Conservation (phyloP, 2,888 invertebrate species). For the Drosophila monieri region DNA sequence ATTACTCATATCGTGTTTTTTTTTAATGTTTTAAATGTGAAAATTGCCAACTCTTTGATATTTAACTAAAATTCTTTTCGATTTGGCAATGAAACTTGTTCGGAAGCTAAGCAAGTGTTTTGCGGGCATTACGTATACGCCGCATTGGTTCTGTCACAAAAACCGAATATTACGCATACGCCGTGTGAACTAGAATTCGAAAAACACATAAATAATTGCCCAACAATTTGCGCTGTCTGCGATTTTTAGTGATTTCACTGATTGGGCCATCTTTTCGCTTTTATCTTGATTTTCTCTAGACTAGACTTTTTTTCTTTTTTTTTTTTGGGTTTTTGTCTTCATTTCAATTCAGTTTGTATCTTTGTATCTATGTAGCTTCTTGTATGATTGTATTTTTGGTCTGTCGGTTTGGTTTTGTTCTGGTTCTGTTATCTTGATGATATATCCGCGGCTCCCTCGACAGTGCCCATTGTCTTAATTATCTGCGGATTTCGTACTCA, state of each 20-base stretch:
- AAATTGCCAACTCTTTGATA: conserved; percentile 32
- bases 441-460: conserved; percentile 29
- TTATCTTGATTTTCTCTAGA: conserved; percentile 6
- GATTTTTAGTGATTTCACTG: conserved; percentile 59
- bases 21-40: conserved; percentile 10
- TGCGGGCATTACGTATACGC: conserved; percentile 32
- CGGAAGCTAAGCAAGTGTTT: neutral
- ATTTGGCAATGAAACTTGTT: conserved; percentile 3
- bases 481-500: conserved; percentile 55
- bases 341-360: conserved; percentile 4
- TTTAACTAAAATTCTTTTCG: conserved; percentile 20
- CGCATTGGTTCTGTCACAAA: conserved; percentile 8
- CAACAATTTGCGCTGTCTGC: conserved; percentile 75
- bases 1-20: conserved; percentile 1
- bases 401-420: conserved; percentile 9
- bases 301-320: conserved; percentile 8
- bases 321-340: conserved; percentile 2
- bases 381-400: conserved; percentile 13
- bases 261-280: conserved; percentile 37
- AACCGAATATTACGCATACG: conserved; percentile 58
- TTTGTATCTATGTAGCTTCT: neutral
- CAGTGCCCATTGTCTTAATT: conserved; percentile 70
- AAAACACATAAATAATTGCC: conserved; percentile 68
- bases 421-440: conserved; percentile 28
- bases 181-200: conserved; percentile 34